These are phyloP conservation scores for Bufotes viridis DNA, from an alignment of 2,797 vertebrate species.

Conservation along the genomic window DNA sequence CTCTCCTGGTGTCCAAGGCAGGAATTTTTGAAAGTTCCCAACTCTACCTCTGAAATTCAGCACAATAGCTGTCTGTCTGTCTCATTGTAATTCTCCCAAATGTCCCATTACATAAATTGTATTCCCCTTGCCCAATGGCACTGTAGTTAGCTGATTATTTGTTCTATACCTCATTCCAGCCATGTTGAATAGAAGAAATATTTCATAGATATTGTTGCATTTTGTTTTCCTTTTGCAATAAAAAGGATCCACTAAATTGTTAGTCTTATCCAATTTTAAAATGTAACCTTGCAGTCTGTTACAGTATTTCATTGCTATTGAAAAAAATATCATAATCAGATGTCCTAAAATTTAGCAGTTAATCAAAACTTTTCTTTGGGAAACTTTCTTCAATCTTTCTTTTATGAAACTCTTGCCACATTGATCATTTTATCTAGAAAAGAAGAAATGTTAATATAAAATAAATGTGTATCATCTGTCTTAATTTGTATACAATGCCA, in stretches of 20 bases:
- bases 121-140: too few relatives aligned
- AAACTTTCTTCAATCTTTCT: constrained; percentile 41
- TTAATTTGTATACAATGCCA: constrained; percentile 20
- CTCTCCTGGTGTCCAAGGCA: too few relatives aligned
- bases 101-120: too few relatives aligned
- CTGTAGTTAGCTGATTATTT: background rate
- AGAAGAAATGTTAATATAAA: constrained; percentile 36
- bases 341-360: background rate
- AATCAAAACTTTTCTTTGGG: constrained; percentile 20
- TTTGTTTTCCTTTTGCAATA: background rate
- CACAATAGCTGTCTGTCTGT: too few relatives aligned
- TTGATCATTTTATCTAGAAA: constrained; percentile 38
- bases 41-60: too few relatives aligned
- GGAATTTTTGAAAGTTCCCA: too few relatives aligned
- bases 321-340: constrained; percentile 19
- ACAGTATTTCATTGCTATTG: background rate
- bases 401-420: constrained; percentile 8
- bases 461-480: constrained; percentile 15
- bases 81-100: too few relatives aligned
- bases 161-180: background rate
- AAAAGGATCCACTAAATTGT: background rate
- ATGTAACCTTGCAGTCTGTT: background rate
- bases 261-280: background rate
- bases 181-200: background rate
- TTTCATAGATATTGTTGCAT: background rate